phyloP scores from a whole-genome alignment of 2,888 invertebrate species.

The Hylaea fasciaria region DNA sequence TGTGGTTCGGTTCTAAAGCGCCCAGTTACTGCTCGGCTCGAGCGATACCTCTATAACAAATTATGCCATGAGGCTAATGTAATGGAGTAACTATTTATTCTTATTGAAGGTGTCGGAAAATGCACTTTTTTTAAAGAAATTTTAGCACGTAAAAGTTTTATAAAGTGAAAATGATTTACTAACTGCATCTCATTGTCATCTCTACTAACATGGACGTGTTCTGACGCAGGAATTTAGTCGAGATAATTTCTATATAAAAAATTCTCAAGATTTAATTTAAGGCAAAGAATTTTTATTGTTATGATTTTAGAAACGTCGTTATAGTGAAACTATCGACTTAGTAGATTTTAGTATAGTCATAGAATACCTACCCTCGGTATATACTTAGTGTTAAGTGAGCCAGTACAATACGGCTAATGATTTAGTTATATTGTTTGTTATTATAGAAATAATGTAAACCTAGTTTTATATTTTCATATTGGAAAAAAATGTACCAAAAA shows the following conservation, averaged over 20 bases:
- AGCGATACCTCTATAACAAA: too few species aligned
- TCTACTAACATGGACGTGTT: conserved; percentile 3
- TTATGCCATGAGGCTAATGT: too few species aligned
- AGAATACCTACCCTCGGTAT: too few species aligned
- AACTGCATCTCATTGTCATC: conserved; percentile 15
- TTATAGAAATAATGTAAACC: not conserved
- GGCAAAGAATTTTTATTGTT: too few species aligned
- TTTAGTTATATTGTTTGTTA: conserved; percentile 1
- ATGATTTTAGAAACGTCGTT: too few species aligned
- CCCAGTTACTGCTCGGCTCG: too few species aligned
- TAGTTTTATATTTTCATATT: conserved; percentile 21
- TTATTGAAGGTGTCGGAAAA: conserved; percentile 32
- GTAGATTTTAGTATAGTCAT: too few species aligned
- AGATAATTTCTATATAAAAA: not conserved
- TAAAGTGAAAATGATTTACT: conserved; percentile 4
- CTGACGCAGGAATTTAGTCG: not conserved
- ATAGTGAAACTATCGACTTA: not conserved
- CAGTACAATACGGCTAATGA: conserved; percentile 11
- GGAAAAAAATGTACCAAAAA: conserved; percentile 30
- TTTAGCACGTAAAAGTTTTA: not conserved
- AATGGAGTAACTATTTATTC: too few species aligned
- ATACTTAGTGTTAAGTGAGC: too few species aligned
- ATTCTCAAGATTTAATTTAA: too few species aligned
- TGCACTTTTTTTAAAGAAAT: too few species aligned
- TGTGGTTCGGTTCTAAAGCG: too few species aligned